phyloP scores from a whole-genome alignment of 53 echinoderm and acorn worm species.

The Holothuria leucospilota region DNA sequence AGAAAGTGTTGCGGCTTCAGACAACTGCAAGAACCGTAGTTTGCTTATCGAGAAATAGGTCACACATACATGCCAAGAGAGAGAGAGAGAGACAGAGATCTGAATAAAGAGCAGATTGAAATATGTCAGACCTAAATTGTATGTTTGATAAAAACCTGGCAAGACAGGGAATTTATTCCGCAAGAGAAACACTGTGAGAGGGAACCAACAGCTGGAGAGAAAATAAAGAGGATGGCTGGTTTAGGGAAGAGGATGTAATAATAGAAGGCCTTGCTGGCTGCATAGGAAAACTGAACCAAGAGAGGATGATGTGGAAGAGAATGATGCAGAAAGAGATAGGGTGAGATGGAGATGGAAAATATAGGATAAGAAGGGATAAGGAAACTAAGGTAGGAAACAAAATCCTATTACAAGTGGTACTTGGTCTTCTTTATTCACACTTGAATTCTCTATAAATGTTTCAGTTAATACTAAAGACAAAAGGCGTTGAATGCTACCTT shows the following conservation, averaged over 20 bases:
- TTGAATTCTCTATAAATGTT: no score
- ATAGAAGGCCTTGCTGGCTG: neutral
- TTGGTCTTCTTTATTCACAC: no score
- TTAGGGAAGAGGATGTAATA: neutral
- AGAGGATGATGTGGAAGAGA: neutral
- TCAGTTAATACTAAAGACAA: no score
- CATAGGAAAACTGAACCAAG: neutral
- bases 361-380: no score
- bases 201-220: neutral
- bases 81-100: no score
- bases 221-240: neutral
- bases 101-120: slow-evolving; percentile 12
- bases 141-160: slow-evolving; percentile 33
- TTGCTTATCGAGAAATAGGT: slow-evolving; percentile 17
- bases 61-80: neutral
- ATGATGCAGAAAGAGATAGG: slow-evolving; percentile 6
- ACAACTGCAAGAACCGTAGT: neutral
- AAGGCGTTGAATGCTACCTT: no score
- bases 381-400: no score
- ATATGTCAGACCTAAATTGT: slow-evolving; percentile 2
- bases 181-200: neutral
- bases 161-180: neutral
- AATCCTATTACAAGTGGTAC: no score
- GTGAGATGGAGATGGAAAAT: neutral
- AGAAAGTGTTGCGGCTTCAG: neutral